Conservation (phyloP, 2,888 invertebrate species). For the Panzeria rudis region DNA sequence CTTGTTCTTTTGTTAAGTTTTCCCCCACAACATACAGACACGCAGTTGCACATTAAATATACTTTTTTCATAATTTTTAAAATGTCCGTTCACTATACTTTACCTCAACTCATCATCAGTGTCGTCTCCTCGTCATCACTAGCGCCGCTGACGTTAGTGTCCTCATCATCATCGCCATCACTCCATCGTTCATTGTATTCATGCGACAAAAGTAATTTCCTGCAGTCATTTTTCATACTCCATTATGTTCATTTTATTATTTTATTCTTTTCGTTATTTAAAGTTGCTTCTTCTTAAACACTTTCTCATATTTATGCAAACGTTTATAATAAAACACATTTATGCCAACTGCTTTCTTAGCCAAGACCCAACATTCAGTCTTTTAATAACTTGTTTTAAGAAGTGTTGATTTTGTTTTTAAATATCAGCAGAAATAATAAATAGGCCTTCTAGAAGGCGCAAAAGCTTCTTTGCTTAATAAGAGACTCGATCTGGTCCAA, state of each 20-base stretch:
- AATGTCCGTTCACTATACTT: constrained; percentile 41
- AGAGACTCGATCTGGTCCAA: too few species aligned
- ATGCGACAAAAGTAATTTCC: constrained; percentile 77
- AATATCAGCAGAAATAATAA: neutral
- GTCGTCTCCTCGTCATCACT: constrained; percentile 6
- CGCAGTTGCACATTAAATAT: constrained; percentile 21
- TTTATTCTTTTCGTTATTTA: constrained; percentile 66
- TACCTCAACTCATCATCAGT: constrained; percentile 53
- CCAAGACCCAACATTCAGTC: neutral
- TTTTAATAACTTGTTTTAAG: neutral
- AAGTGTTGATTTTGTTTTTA: constrained; percentile 7
- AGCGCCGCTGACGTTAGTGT: neutral
- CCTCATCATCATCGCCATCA: constrained; percentile 17
- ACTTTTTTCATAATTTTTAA: constrained; percentile 57
- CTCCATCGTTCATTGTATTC: constrained; percentile 58
- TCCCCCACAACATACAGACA: neutral
- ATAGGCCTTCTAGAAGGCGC: neutral
- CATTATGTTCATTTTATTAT: constrained; percentile 72
- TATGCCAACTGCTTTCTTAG: constrained; percentile 26
- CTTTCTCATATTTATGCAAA: constrained; percentile 49
- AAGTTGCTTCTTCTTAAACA: constrained; percentile 63
- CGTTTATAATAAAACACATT: constrained; percentile 42
- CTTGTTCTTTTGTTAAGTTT: constrained; percentile 55
- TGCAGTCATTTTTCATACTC: constrained; percentile 75
- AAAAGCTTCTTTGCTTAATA: too few species aligned